A percentile compares a stretch with the other conserved stretches of the same genome.
Conservation (phyloP, 92 coral and sea anemone genomes). For the Parazoanthus darwini region DNA sequence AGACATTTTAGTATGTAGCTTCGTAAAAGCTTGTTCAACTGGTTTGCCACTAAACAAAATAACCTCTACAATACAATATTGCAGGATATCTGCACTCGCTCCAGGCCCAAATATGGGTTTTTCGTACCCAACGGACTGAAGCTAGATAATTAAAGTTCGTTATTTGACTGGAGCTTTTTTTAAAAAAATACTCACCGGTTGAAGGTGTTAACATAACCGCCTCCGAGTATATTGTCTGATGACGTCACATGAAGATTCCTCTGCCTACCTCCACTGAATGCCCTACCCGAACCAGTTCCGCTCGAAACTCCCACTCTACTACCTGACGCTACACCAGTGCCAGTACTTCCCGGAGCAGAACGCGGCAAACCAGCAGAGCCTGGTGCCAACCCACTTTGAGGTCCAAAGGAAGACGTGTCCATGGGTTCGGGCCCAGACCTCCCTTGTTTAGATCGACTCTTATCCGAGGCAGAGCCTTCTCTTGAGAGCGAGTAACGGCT, state of each 20-base stretch:
- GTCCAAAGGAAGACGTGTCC: slow-evolving; percentile 33
- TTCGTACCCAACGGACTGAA: too few relatives aligned
- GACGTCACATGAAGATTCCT: slow-evolving; percentile 88
- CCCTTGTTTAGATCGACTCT: slow-evolving; percentile 42
- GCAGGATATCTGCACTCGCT: too few relatives aligned
- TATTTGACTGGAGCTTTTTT: background rate
- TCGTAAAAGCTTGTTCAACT: too few relatives aligned
- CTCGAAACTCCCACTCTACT: background rate
- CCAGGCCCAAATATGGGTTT: too few relatives aligned
- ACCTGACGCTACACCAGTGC: background rate
- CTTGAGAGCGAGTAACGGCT: slow-evolving; percentile 80
- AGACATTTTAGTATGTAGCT: too few relatives aligned
- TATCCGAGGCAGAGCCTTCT: slow-evolving; percentile 57
- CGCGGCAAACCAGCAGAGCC: background rate
- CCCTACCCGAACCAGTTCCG: slow-evolving; percentile 39
- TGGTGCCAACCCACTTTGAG: background rate
- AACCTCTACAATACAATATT: too few relatives aligned
- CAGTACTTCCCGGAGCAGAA: background rate
- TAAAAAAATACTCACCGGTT: slow-evolving; percentile 15
- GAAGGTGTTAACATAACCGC: slow-evolving; percentile 9
- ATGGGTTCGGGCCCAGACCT: slow-evolving; percentile 45
- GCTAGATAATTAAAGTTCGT: too few relatives aligned
- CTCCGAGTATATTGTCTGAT: slow-evolving; percentile 78
- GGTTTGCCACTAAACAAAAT: too few relatives aligned
- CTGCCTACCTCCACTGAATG: slow-evolving; percentile 73